Conservation (phyloP, 2,113 vertebrate genomes). For the Sus scrofa region T2T-Sscrofa CM000819.6:85028501-85029000, state of each 20-base stretch:
- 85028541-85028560: not conserved
- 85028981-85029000: not conserved
- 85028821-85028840: not conserved
- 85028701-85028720: not conserved
- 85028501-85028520: not conserved
- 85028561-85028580: not conserved
- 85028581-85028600: not conserved
- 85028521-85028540: not conserved
- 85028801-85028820: not conserved
- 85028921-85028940: not conserved
- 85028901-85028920: no score
- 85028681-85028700: not conserved
- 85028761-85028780: not conserved
- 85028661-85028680: not conserved
- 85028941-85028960: not conserved
- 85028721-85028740: not conserved
- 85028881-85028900: not conserved
- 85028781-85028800: not conserved
- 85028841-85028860: not conserved
- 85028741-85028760: no score
- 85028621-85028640: not conserved
- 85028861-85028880: not conserved
- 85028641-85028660: rapidly evolving
- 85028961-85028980: not conserved
- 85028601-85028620: not conserved